Conservation (phyloP, 2,113 vertebrate genomes). For the Lethenteron reissneri region DNA sequence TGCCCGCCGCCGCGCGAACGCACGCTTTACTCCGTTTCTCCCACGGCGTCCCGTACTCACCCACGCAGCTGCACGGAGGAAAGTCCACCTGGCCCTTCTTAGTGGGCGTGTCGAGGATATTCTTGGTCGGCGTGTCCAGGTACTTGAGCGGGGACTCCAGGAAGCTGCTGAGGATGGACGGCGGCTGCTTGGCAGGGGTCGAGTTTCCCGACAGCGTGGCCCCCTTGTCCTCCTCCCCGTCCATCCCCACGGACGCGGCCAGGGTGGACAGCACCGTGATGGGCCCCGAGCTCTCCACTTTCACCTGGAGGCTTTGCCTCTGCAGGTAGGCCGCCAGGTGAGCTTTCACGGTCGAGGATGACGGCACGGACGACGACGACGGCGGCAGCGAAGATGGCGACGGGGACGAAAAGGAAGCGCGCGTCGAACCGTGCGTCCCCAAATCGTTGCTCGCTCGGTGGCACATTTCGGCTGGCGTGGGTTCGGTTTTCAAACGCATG, state of each 20-base stretch:
- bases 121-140: conserved; percentile 75
- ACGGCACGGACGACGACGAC: too few relatives aligned
- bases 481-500: too few relatives aligned
- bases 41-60: conserved; percentile 28
- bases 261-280: conserved; percentile 83
- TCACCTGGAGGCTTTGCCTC: conserved; percentile 31
- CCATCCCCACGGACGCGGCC: conserved; percentile 41
- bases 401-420: too few relatives aligned
- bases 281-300: conserved; percentile 64
- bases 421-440: too few relatives aligned
- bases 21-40: too few relatives aligned
- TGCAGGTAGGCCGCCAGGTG: conserved; percentile 2
- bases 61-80: conserved; percentile 70
- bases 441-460: too few relatives aligned
- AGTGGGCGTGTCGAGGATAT: conserved; percentile 59
- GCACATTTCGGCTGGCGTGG: too few relatives aligned
- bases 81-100: conserved; percentile 63
- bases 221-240: conserved; percentile 18
- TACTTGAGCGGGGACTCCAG: conserved; percentile 80
- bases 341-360: background rate
- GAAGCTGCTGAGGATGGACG: conserved; percentile 67
- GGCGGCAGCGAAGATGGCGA: too few relatives aligned
- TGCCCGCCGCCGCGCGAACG: too few relatives aligned
- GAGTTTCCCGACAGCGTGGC: conserved; percentile 15
- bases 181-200: conserved; percentile 51